phyloP scores from a whole-genome alignment of 92 coral and sea anemone species.

The Porites divaricata region DNA sequence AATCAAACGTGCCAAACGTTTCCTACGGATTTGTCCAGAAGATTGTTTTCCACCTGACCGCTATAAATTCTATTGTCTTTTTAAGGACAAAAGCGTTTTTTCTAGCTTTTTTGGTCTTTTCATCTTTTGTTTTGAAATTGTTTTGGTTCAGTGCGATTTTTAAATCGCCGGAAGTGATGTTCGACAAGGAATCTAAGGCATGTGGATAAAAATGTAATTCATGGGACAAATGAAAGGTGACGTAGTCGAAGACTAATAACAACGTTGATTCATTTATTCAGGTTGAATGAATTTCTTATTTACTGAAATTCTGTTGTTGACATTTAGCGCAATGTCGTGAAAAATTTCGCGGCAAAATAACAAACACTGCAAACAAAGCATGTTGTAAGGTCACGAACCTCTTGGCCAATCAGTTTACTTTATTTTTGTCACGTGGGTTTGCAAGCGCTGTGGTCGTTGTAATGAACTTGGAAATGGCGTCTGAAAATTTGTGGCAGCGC shows the following conservation, averaged over 20 bases:
- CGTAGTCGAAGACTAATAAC: background rate
- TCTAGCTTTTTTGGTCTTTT: background rate
- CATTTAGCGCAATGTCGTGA: background rate
- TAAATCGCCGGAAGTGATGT: conserved; percentile 27
- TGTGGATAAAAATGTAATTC: conserved; percentile 1
- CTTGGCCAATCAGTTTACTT: conserved; percentile 24
- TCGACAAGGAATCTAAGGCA: background rate
- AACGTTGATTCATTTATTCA: background rate
- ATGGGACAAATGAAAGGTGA: conserved; percentile 21
- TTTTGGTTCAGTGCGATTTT: background rate
- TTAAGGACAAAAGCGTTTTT: background rate
- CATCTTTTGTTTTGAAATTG: conserved; percentile 12
- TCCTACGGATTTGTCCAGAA: background rate
- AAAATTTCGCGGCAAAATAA: conserved; percentile 41
- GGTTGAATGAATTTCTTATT: background rate
- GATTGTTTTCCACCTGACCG: background rate
- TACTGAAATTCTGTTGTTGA: conserved; percentile 1
- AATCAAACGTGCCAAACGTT: background rate
- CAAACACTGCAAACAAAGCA: conserved; percentile 9
- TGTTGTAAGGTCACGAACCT: conserved; percentile 25
- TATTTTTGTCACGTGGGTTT: conserved; percentile 28
- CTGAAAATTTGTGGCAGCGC: background rate
- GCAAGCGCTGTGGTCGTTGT: conserved; percentile 29
- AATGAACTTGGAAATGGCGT: conserved; percentile 37
- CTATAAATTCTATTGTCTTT: background rate